phyloP scores from a whole-genome alignment of 2,113 vertebrate genomes.

The Dipodomys spectabilis region DNA sequence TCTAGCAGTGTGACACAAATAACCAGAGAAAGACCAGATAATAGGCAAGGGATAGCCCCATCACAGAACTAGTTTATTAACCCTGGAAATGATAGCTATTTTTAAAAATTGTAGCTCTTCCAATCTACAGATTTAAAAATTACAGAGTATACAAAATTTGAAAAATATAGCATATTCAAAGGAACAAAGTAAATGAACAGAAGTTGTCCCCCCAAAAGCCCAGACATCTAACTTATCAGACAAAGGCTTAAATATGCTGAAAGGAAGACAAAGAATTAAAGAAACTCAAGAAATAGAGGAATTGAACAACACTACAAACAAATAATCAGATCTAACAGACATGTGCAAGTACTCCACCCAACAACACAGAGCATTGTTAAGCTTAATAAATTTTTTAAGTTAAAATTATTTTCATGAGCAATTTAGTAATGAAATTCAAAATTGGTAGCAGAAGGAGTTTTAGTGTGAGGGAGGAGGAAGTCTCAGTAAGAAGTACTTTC shows the following conservation, averaged over 20 bases:
- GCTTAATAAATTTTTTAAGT: background rate
- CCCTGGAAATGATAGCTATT: background rate
- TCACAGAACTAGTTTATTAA: background rate
- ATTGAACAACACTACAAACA: background rate
- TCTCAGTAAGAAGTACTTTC: background rate
- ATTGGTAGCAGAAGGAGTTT: background rate
- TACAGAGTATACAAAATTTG: background rate
- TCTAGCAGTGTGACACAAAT: background rate
- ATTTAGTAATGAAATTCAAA: background rate
- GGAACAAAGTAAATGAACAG: background rate
- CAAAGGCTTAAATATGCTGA: background rate
- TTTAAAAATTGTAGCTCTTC: background rate
- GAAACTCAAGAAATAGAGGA: background rate
- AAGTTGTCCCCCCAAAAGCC: background rate
- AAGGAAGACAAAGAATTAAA: background rate
- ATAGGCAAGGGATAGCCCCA: background rate
- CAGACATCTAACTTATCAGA: background rate
- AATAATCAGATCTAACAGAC: background rate
- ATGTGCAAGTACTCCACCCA: background rate
- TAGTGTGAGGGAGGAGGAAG: background rate
- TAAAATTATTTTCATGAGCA: background rate
- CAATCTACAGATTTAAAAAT: background rate
- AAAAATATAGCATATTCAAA: background rate
- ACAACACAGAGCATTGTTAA: background rate
- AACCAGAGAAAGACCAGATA: background rate